Evolutionary conservation across 1,140 invertebrate genomes (phyloP).

Genomic region (Polypedilum pembai): DNA sequence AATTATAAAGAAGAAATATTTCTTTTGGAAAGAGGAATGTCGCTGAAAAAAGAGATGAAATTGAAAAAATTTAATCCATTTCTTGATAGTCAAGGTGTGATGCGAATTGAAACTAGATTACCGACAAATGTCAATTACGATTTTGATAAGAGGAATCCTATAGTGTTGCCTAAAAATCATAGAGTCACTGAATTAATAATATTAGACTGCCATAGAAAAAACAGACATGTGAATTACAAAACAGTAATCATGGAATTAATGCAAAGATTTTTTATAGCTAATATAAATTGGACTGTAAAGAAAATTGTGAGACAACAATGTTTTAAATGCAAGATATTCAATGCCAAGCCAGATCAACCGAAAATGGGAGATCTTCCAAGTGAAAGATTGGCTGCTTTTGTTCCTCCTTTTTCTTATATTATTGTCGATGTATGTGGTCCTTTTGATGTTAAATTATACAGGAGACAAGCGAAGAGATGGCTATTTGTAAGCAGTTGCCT

Average conservation of each 20-base stretch:
- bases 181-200: neutral
- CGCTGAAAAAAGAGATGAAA: neutral
- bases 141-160: neutral
- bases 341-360: constrained; percentile 27
- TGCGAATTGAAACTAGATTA: neutral
- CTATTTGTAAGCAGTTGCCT: constrained; percentile 35
- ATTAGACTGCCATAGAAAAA: neutral
- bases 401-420: constrained; percentile 33
- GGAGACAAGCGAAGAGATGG: constrained; percentile 33
- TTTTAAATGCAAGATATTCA: neutral
- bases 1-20: neutral
- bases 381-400: constrained; percentile 24
- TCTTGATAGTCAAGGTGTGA: neutral
- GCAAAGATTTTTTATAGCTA: neutral
- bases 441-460: constrained; percentile 31
- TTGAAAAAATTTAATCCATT: neutral
- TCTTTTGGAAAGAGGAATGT: neutral
- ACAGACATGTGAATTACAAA: neutral
- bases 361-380: constrained; percentile 27
- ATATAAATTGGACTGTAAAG: neutral
- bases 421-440: constrained; percentile 36
- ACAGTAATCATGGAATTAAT: neutral
- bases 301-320: neutral
- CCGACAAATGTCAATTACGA: neutral
- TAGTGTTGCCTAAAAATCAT: neutral